A percentile compares a stretch with the other conserved stretches of the same genome.
Evolutionary conservation across 1,140 invertebrate genomes (phyloP).

Genomic region (Nymphalis io): DNA sequence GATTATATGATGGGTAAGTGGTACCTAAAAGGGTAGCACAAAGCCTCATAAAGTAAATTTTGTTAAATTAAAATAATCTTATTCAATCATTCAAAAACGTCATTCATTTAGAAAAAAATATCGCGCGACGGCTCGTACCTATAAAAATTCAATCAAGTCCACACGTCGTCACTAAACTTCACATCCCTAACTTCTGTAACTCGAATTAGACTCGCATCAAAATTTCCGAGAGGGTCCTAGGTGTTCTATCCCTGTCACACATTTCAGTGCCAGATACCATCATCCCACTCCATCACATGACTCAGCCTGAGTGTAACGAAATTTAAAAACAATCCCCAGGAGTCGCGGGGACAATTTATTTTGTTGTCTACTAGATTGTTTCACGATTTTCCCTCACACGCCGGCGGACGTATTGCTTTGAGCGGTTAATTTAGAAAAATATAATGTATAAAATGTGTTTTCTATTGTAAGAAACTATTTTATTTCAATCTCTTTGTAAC

Average conservation of each 20-base stretch:
- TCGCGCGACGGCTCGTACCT: neutral
- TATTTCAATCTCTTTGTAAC: no score
- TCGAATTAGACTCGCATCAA: slow-evolving; percentile 33
- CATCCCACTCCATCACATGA: slow-evolving; percentile 22
- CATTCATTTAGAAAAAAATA: no score
- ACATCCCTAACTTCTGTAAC: slow-evolving; percentile 23
- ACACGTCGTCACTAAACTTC: neutral
- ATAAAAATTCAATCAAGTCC: slow-evolving; percentile 18
- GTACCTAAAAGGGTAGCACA: no score
- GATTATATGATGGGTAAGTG: no score
- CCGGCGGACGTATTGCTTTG: slow-evolving; percentile 12
- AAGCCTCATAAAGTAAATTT: no score
- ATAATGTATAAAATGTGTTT: neutral
- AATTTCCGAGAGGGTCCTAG: neutral
- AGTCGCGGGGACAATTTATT: slow-evolving; percentile 59
- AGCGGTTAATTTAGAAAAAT: slow-evolving; percentile 1
- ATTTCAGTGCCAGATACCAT: slow-evolving; percentile 3
- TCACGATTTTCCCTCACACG: slow-evolving; percentile 21
- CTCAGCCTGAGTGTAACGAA: slow-evolving; percentile 52
- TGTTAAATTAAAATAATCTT: no score
- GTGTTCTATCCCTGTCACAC: slow-evolving; percentile 6
- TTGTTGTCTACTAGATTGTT: slow-evolving; percentile 52
- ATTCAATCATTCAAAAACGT: no score
- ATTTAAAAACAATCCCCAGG: slow-evolving; percentile 74
- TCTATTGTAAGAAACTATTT: neutral